Evolutionary conservation across 2,797 vertebrate genomes (phyloP).

Genomic region (Staurois parvus): DNA sequence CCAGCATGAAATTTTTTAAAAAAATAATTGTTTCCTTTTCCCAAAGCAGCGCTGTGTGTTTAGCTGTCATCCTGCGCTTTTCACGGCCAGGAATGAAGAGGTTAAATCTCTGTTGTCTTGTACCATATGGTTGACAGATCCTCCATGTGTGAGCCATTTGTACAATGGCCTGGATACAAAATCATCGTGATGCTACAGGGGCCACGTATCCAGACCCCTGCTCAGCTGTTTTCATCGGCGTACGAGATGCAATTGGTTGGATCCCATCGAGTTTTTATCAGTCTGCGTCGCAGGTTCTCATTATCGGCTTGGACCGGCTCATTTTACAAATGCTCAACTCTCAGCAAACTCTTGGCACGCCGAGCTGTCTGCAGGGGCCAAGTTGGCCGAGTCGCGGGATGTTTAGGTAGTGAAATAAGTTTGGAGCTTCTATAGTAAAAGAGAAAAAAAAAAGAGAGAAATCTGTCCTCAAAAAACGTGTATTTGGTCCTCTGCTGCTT

Average conservation of each 20-base stretch:
- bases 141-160: constrained; percentile 78
- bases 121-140: constrained; percentile 79
- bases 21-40: too few relatives aligned
- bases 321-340: not conserved
- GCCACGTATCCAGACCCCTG: constrained; percentile 71
- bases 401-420: constrained; percentile 60
- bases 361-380: constrained; percentile 35
- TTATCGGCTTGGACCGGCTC: not conserved
- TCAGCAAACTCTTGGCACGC: constrained; percentile 11
- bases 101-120: constrained; percentile 12
- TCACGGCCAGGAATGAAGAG: not conserved
- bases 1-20: too few relatives aligned
- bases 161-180: constrained; percentile 70
- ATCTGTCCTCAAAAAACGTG: too few relatives aligned
- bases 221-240: constrained; percentile 58
- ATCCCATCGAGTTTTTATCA: not conserved
- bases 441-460: not conserved
- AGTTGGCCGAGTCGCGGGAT: constrained; percentile 66
- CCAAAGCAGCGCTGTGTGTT: too few relatives aligned
- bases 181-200: constrained; percentile 63
- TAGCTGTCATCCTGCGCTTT: too few relatives aligned
- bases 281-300: not conserved
- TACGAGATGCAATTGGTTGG: constrained; percentile 59
- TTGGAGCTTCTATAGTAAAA: too few relatives aligned
- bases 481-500: too few relatives aligned